Percentiles rank a stretch among this genome's conserved stretches.
Conservation (phyloP, 2,113 vertebrate genomes). For the Harpagus bidentatus region DNA sequence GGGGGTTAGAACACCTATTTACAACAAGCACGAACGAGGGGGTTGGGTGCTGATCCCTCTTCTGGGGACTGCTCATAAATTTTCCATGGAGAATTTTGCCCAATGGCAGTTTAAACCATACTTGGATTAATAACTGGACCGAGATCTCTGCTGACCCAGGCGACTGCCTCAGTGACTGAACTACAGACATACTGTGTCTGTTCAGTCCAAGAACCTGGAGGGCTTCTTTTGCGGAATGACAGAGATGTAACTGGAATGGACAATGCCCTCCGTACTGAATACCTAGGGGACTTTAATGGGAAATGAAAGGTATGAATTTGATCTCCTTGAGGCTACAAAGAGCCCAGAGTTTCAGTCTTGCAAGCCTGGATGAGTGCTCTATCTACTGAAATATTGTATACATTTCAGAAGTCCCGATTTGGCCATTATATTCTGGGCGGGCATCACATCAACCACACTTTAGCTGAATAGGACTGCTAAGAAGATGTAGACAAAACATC, state of each 20-base stretch:
- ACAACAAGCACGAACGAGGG: neutral
- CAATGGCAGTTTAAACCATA: neutral
- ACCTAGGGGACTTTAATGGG: neutral
- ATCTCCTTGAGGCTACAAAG: neutral
- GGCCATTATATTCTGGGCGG: neutral
- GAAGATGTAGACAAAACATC: neutral
- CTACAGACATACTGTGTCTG: neutral
- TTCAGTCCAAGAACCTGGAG: neutral
- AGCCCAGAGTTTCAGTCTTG: neutral
- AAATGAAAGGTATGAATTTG: conserved; percentile 31
- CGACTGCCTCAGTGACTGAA: neutral
- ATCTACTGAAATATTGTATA: conserved; percentile 24
- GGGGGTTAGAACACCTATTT: neutral
- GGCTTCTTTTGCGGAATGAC: neutral
- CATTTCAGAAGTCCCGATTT: neutral
- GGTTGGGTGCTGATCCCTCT: neutral
- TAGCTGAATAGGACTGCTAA: neutral
- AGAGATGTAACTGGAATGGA: neutral
- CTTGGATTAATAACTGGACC: neutral
- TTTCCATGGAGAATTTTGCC: neutral
- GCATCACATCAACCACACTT: neutral
- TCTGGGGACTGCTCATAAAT: neutral
- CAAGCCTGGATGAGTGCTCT: conserved; percentile 7
- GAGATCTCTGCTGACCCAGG: neutral
- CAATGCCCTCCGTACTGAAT: neutral